A percentile compares a stretch with the other conserved stretches of the same genome.
These are phyloP conservation scores for Porites evermanni DNA, from an alignment of 92 coral and sea anemone species.

Conservation along the genomic window DNA sequence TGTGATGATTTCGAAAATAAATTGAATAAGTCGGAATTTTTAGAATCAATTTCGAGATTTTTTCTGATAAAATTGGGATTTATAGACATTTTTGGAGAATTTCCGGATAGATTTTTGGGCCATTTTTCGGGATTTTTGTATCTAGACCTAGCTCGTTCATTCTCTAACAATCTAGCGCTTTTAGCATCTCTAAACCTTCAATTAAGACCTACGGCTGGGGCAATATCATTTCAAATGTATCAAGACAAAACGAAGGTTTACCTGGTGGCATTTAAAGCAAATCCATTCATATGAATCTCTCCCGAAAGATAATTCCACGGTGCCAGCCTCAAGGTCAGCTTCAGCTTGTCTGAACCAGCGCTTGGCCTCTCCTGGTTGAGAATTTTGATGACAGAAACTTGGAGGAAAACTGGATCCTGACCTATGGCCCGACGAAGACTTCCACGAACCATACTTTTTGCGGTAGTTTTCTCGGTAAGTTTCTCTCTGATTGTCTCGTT, in stretches of 20 bases:
- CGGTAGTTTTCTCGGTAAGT: not conserved
- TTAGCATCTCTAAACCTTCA: too few relatives aligned
- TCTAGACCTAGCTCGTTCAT: too few relatives aligned
- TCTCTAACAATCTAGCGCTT: too few relatives aligned
- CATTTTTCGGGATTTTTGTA: too few relatives aligned
- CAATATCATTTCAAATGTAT: too few relatives aligned
- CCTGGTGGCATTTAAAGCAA: slow-evolving; percentile 78
- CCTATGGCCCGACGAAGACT: not conserved
- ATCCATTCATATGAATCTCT: slow-evolving; percentile 60
- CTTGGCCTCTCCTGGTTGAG: slow-evolving; percentile 68
- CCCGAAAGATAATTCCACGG: slow-evolving; percentile 17
- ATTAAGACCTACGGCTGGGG: too few relatives aligned
- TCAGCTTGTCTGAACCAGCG: slow-evolving; percentile 76
- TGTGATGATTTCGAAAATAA: too few relatives aligned
- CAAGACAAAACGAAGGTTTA: not conserved
- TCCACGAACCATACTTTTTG: not conserved
- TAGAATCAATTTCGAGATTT: too few relatives aligned
- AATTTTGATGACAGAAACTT: slow-evolving; percentile 35
- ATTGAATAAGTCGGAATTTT: too few relatives aligned
- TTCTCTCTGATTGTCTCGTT: not conserved
- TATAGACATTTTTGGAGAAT: too few relatives aligned
- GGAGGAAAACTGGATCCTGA: not conserved
- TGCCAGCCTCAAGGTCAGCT: slow-evolving; percentile 58
- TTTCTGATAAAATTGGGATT: too few relatives aligned
- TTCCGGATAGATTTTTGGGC: too few relatives aligned